These are phyloP conservation scores for Rhabdomys pumilio DNA, from an alignment of 2,797 vertebrate genomes.

Conservation along the genomic window DNA sequence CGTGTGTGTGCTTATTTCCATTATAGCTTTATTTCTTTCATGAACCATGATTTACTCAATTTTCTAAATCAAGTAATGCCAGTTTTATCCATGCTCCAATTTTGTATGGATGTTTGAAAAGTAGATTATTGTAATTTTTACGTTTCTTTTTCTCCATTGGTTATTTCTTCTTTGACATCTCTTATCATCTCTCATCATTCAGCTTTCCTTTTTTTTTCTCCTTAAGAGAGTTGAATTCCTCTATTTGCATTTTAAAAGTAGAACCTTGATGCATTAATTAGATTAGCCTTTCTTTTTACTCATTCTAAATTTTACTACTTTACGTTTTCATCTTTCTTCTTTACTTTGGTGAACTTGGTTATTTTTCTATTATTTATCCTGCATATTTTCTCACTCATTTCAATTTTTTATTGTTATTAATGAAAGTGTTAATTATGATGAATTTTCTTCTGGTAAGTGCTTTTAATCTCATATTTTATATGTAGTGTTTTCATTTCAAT, in stretches of 20 bases:
- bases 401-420: conserved; percentile 20
- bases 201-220: background rate
- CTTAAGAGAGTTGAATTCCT: background rate
- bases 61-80: background rate
- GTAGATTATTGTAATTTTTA: background rate
- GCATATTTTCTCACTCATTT: conserved; percentile 14
- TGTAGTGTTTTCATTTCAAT: conserved; percentile 2
- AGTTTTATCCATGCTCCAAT: conserved; percentile 5
- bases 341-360: background rate
- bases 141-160: conserved; percentile 7
- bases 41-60: background rate
- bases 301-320: conserved; percentile 6
- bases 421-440: background rate
- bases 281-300: background rate
- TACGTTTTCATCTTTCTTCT: background rate
- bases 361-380: background rate
- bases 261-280: background rate
- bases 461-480: conserved; percentile 23
- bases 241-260: conserved; percentile 36
- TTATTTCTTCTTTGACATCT: conserved; percentile 20
- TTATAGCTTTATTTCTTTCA: background rate
- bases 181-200: background rate
- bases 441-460: conserved; percentile 33
- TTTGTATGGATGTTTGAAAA: conserved; percentile 33
- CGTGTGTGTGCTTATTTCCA: background rate